A percentile compares a stretch with the other conserved stretches of the same genome.
phyloP scores from a whole-genome alignment of 2,113 vertebrate genomes.

The Pyxicephalus adspersus region DNA sequence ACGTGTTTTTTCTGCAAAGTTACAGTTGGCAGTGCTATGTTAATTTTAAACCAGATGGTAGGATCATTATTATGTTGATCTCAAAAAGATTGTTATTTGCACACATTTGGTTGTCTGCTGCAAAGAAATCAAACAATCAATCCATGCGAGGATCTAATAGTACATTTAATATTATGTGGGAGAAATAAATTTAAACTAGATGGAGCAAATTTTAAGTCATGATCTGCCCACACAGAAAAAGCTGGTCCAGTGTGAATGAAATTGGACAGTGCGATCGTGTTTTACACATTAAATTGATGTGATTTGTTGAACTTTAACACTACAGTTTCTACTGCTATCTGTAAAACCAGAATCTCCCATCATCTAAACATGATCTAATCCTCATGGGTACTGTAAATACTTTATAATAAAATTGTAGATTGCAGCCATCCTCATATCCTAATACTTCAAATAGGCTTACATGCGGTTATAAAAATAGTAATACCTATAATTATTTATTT shows the following conservation, averaged over 20 bases:
- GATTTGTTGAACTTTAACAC: conserved; percentile 13
- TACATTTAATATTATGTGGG: conserved; percentile 10
- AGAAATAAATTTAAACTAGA: background rate
- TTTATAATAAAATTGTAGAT: background rate
- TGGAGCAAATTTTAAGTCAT: background rate
- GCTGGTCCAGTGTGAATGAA: conserved; percentile 1
- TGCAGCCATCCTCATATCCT: background rate
- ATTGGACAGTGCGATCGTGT: background rate
- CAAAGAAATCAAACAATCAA: conserved; percentile 21
- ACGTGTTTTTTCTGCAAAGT: background rate
- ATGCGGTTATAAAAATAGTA: background rate
- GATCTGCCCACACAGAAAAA: background rate
- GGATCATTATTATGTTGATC: conserved; percentile 23
- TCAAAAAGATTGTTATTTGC: conserved; percentile 5
- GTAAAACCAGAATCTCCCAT: background rate
- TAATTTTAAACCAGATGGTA: conserved; percentile 7
- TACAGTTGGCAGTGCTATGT: background rate
- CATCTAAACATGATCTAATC: background rate
- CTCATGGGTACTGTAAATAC: background rate
- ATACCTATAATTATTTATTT: too few species aligned
- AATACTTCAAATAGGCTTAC: background rate
- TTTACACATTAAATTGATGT: background rate
- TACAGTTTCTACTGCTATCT: background rate
- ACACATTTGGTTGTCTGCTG: conserved; percentile 5
- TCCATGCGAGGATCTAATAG: background rate